These are phyloP conservation scores for Trichogramma evanescens DNA, from an alignment of 2,888 invertebrate genomes.

Conservation along the genomic window DNA sequence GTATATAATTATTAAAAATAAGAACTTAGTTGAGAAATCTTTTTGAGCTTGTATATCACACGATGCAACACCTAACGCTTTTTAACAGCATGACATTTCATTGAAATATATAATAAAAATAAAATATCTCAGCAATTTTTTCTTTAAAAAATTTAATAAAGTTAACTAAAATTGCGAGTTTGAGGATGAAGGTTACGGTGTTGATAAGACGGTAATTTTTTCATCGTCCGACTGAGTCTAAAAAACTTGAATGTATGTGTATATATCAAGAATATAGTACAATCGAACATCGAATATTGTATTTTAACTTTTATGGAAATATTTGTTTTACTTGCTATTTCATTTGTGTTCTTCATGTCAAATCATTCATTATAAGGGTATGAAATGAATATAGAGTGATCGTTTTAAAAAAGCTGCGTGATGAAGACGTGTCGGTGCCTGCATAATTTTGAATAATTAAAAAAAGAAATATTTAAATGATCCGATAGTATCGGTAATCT, in stretches of 20 bases:
- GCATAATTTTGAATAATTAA: constrained; percentile 30
- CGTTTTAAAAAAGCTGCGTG: constrained; percentile 5
- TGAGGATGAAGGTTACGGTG: constrained; percentile 10
- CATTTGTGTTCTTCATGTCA: not conserved
- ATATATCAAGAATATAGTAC: constrained; percentile 3
- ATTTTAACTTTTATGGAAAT: not conserved
- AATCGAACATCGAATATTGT: constrained; percentile 12
- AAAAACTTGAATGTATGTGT: not conserved
- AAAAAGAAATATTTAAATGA: constrained; percentile 4
- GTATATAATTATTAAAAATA: constrained; percentile 29
- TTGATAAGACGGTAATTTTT: constrained; percentile 16
- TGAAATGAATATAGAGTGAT: constrained; percentile 4
- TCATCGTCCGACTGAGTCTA: constrained; percentile 4
- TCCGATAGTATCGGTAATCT: constrained; percentile 7
- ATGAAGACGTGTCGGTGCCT: constrained; percentile 40
- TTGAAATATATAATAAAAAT: not conserved
- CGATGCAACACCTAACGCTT: constrained; percentile 15
- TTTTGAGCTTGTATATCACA: constrained; percentile 17
- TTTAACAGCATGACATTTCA: constrained; percentile 46
- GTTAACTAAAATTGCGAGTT: constrained; percentile 3
- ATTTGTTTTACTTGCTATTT: not conserved
- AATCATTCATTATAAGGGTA: constrained; percentile 13
- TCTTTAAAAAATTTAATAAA: constrained; percentile 1
- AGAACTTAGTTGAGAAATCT: constrained; percentile 14
- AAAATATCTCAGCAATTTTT: not conserved